These are phyloP conservation scores for Drosophila anomalipes DNA, from an alignment of 2,888 invertebrate genomes.

Conservation along the genomic window DNA sequence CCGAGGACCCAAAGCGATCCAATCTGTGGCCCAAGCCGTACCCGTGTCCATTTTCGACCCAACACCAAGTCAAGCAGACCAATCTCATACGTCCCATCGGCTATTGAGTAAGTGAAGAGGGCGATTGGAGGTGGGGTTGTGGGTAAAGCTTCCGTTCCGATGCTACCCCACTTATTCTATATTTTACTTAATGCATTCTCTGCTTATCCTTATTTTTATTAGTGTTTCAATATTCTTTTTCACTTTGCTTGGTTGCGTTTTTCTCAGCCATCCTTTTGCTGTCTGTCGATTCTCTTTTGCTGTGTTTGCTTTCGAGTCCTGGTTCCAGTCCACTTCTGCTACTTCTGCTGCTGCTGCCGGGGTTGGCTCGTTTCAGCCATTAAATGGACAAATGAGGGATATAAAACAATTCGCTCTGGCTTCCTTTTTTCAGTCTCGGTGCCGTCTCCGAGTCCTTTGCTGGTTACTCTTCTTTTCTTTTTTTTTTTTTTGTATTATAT, in stretches of 20 bases:
- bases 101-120: conserved; percentile 9
- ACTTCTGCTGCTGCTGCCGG: conserved; percentile 24
- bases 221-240: conserved; percentile 82
- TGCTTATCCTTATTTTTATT: conserved; percentile 82
- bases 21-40: conserved; percentile 47
- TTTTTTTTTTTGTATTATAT: conserved; percentile 11
- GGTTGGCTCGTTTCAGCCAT: conserved; percentile 82
- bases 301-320: conserved; percentile 47
- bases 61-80: conserved; percentile 43
- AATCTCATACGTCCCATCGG: conserved; percentile 56
- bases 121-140: neutral
- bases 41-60: conserved; percentile 41
- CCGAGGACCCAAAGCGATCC: conserved; percentile 34
- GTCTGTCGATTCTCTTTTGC: conserved; percentile 43
- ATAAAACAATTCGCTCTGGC: conserved; percentile 84
- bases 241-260: conserved; percentile 80
- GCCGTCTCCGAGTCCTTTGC: conserved; percentile 52
- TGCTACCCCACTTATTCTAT: conserved; percentile 74
- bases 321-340: conserved; percentile 9
- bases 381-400: conserved; percentile 84
- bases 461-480: conserved; percentile 45
- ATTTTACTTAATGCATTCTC: conserved; percentile 82
- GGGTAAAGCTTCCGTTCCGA: conserved; percentile 16
- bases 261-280: conserved; percentile 64
- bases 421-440: conserved; percentile 67